Evolutionary conservation across 2,113 vertebrate species (phyloP), one percentile per base, ranked within the genome.

Genomic region (Xenopus borealis): DNA sequence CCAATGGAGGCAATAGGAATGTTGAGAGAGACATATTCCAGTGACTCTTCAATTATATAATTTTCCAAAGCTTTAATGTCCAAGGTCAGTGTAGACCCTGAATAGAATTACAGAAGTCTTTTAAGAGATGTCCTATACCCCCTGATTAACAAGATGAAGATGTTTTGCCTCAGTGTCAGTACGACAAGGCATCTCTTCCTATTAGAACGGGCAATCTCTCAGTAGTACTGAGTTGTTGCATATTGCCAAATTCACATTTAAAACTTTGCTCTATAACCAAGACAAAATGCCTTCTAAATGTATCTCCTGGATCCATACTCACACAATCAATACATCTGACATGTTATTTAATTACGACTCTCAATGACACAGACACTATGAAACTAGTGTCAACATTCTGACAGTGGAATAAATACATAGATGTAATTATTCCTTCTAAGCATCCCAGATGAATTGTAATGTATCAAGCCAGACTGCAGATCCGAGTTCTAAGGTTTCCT

Each of bases 401-500:
- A 92, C 92, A 94, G 91, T 82, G 86, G 85, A 82, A 87, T 85
- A 92, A 90, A 92, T 92, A 94, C 94, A 94, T 89, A 95, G 90
- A 91, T 84, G 88, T 88, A 91, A 91, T 92, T 93, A 92, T 91
- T 94, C 89, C 84, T 81, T 79, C 81, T 84, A 82, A 83, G 53
- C 84, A 89, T 86, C 89, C 87, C 84, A 83, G 87, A 79, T 91
- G 93, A 93, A 91, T 90, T 91, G 86, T 88, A 93, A 92, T 89
- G 86, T 81, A 86, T 85, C 79, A 83, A 82, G 80, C 76, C 80
- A 83, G 83, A 79, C 88, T 87, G 85, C 80, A 90, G 88, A 80
- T 70, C 76, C 79, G 81, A 89, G 86, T 92, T 93, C 89, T 96
- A 94, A 92, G 91, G 90, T 95, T 95, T 93, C 92, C 90, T 90